phyloP scores from a whole-genome alignment of 2,888 invertebrate species.

The Drosophila colorata region DNA sequence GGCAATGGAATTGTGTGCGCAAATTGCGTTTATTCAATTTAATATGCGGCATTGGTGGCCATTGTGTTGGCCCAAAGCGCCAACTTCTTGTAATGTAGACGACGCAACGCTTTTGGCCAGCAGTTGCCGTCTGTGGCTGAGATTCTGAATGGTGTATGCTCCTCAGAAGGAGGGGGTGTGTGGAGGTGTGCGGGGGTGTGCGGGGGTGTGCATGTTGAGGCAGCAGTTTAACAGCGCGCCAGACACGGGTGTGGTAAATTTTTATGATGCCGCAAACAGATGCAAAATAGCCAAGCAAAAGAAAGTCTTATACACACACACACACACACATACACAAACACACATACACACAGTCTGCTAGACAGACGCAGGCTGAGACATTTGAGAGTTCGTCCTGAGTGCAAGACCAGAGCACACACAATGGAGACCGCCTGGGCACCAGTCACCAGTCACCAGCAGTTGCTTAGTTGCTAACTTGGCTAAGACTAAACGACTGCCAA shows the following conservation, averaged over 20 bases:
- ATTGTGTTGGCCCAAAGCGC: conserved; percentile 46
- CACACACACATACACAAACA: conserved; percentile 6
- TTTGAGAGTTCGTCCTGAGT: conserved; percentile 38
- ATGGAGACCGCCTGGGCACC: conserved; percentile 67
- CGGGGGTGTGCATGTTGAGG: conserved; percentile 51
- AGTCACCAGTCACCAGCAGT: conserved; percentile 68
- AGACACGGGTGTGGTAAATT: conserved; percentile 77
- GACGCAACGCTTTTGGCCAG: conserved; percentile 44
- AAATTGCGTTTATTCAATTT: conserved; percentile 65
- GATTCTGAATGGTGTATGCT: conserved; percentile 40
- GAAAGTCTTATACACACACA: conserved; percentile 49
- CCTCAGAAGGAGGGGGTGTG: not conserved
- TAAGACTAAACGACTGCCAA: conserved; percentile 52
- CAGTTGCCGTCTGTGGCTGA: conserved; percentile 50
- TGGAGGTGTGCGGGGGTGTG: not conserved
- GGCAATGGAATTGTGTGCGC: conserved; percentile 42
- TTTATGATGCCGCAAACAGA: conserved; percentile 80
- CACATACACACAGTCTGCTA: not conserved
- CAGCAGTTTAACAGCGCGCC: conserved; percentile 72
- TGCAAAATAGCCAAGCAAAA: conserved; percentile 72
- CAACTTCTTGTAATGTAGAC: conserved; percentile 56
- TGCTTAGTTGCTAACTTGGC: conserved; percentile 63
- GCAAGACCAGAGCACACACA: conserved; percentile 52
- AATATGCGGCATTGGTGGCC: conserved; percentile 55
- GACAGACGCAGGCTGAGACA: conserved; percentile 40